Conservation (phyloP, 1,140 invertebrate species). For the Chironomus tepperi region DNA sequence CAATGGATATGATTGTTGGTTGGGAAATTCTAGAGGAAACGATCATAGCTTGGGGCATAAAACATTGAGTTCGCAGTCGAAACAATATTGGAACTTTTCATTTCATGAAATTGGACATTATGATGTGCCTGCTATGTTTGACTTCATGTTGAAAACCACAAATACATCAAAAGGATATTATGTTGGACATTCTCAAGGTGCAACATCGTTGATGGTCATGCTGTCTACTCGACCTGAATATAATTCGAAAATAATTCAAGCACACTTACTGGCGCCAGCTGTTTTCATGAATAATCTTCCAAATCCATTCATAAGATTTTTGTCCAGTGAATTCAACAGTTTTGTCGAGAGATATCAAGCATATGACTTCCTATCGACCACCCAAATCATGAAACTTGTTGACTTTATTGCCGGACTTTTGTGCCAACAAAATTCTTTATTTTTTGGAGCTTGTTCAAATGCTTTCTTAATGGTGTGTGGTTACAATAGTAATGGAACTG, state of each 20-base stretch:
- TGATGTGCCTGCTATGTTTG: constrained; percentile 47
- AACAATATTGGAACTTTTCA: constrained; percentile 45
- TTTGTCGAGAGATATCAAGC: neutral
- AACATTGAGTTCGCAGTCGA: constrained; percentile 34
- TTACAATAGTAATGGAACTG: neutral
- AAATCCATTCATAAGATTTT: constrained; percentile 27
- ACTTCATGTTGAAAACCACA: constrained; percentile 41
- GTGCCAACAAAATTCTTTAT: neutral
- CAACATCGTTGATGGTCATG: constrained; percentile 48
- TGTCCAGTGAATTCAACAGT: neutral
- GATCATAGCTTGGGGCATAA: constrained; percentile 33
- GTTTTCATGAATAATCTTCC: constrained; percentile 44
- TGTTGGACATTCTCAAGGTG: constrained; percentile 58
- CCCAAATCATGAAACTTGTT: neutral
- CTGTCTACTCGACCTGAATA: constrained; percentile 47
- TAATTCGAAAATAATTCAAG: constrained; percentile 47
- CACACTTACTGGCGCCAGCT: constrained; percentile 53
- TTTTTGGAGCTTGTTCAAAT: neutral
- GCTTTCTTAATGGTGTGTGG: neutral
- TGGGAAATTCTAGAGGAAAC: constrained; percentile 25
- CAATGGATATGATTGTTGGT: constrained; percentile 32
- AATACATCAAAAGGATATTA: constrained; percentile 47
- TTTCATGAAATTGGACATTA: constrained; percentile 52
- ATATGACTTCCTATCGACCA: neutral
- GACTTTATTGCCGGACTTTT: neutral